These are phyloP conservation scores for Sceloporus tristichus DNA, from an alignment of 2,113 vertebrate genomes.

Conservation along the genomic window DNA sequence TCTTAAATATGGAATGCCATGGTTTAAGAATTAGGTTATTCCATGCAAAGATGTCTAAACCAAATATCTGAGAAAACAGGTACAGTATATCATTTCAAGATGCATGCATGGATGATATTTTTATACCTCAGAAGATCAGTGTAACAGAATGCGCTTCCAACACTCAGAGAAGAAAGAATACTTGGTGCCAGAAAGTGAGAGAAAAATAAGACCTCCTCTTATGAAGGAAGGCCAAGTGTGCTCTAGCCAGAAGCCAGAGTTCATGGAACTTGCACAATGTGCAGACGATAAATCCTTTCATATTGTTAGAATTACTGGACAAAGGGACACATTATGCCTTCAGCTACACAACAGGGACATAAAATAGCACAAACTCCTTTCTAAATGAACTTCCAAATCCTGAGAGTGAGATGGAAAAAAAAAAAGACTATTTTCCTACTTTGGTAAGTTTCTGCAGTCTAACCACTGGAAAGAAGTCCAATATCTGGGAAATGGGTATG, in stretches of 20 bases:
- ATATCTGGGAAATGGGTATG: neutral
- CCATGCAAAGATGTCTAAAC: neutral
- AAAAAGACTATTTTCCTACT: slow-evolving; percentile 17
- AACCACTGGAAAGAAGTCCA: neutral
- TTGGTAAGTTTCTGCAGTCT: neutral
- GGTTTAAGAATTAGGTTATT: neutral
- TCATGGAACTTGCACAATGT: slow-evolving; percentile 50
- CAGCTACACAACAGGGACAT: slow-evolving; percentile 45
- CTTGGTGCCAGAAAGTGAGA: slow-evolving; percentile 43
- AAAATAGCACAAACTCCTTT: slow-evolving; percentile 41
- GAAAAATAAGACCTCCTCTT: slow-evolving; percentile 58
- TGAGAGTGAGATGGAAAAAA: neutral
- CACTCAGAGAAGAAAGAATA: slow-evolving; percentile 4
- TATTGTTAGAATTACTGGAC: slow-evolving; percentile 33
- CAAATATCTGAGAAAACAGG: neutral
- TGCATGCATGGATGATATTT: slow-evolving; percentile 15
- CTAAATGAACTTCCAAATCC: neutral
- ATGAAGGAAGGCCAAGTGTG: slow-evolving; percentile 7
- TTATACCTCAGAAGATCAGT: slow-evolving; percentile 34
- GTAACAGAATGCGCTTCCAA: slow-evolving; percentile 52
- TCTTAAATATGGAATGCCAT: neutral
- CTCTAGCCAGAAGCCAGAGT: slow-evolving; percentile 32
- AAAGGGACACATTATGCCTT: slow-evolving; percentile 39
- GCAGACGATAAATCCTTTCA: slow-evolving; percentile 52
- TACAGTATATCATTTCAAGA: neutral